Base-by-base conservation (phyloP, 2,888 invertebrate genomes). In the Rugalucina vietnamica region DNA sequence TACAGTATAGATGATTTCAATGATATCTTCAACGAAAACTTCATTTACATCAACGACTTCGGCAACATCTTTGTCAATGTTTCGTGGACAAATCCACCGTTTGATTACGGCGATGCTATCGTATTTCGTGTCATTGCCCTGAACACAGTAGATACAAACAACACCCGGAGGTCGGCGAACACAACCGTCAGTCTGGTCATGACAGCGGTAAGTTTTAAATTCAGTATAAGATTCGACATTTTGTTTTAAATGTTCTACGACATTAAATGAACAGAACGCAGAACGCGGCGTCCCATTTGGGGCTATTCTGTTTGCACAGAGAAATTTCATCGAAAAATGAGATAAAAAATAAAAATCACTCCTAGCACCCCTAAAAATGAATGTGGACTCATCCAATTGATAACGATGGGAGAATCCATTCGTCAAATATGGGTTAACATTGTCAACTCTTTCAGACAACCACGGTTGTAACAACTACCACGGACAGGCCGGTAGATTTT, bases 11-110 rank as follows among this genome's bases (percentile, higher is more conserved):
- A 65, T 3, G 69, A 73, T 10, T 74, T 65, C 1, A 79, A 77
- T 10, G 37, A 57, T 18, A 27, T 70, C 21, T 83, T 85, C 34
- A 36, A 54, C 0, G 81, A 85, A 37, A 69, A 81, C 29, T 87
- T 75, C 36, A 29, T 87, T 1, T 37, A 73, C 10, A 85, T 87
- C 10, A 87, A 87, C 54, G 75, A 82, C 27, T 85, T 76, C 34
- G 87, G 87, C 79, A 87, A 87, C 49, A 85, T 88, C 12, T 88
- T 84, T 70, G 88, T 88, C 12, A 88, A 88, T 36, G 83, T 82
- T 70, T 80, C 81, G 21, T 88, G 88, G 88, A 60, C 60, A 12
- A 27, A 36, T 14, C 77, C 85, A 1, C 21, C 43, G 50, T 88
- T 88, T 54, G 76, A 84, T 36, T 85, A 78, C 43, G 88, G 82